Conservation (phyloP, 2,113 vertebrate genomes). For the Phylloscopus whistleri region DNA sequence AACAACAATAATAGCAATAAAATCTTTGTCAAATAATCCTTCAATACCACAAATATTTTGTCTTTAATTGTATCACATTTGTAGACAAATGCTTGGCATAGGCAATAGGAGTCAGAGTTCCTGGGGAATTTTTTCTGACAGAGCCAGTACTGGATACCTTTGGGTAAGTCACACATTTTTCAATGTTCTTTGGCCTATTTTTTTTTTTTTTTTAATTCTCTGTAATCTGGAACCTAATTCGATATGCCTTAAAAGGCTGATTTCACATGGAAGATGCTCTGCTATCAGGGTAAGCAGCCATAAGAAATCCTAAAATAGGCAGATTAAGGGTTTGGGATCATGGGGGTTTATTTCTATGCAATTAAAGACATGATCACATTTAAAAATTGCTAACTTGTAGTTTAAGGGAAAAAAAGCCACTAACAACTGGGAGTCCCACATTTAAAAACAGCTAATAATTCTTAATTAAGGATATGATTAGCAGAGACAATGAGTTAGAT, state of each 20-base stretch:
- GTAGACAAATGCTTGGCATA: background rate
- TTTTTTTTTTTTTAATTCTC: background rate
- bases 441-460: constrained; percentile 28
- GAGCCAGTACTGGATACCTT: background rate
- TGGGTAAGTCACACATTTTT: constrained; percentile 6
- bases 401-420: background rate
- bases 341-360: constrained; percentile 45
- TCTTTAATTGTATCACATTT: background rate
- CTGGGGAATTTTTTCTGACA: background rate
- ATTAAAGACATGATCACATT: constrained; percentile 48
- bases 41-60: constrained; percentile 26
- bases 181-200: constrained; percentile 15
- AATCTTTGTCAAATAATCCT: constrained; percentile 42
- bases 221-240: constrained; percentile 42
- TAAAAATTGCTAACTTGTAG: constrained; percentile 32
- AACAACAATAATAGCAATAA: constrained; percentile 22
- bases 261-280: constrained; percentile 37
- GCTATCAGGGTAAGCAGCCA: constrained; percentile 38
- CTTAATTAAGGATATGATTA: constrained; percentile 58
- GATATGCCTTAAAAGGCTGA: constrained; percentile 20
- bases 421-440: background rate
- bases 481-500: constrained; percentile 53
- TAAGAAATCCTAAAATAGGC: constrained; percentile 56
- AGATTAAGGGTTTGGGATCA: constrained; percentile 58
- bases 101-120: background rate